phyloP scores from a whole-genome alignment of 1,140 invertebrate species.

The Gerris buenoi region DNA sequence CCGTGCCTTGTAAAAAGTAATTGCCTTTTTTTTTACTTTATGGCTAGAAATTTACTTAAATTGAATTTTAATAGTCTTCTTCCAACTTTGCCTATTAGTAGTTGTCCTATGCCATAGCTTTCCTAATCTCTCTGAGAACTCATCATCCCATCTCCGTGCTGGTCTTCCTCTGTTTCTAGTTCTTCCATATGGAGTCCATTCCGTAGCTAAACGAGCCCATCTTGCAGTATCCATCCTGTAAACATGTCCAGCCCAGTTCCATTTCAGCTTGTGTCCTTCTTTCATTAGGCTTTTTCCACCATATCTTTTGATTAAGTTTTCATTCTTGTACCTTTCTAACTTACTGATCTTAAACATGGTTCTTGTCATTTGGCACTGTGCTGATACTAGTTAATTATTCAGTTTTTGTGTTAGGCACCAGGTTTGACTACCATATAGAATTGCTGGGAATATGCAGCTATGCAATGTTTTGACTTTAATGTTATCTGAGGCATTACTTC shows the following conservation, averaged over 20 bases:
- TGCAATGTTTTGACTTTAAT: conserved; percentile 2
- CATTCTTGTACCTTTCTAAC: conserved; percentile 6
- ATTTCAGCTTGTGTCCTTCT: conserved; percentile 5
- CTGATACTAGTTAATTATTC: conserved; percentile 3
- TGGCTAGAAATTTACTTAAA: neutral
- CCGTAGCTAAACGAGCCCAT: conserved; percentile 7
- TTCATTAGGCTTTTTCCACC: conserved; percentile 2
- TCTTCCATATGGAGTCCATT: neutral
- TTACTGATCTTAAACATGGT: neutral
- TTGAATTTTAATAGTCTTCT: neutral
- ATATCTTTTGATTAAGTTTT: neutral
- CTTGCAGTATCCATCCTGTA: conserved; percentile 5
- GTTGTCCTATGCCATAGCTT: neutral
- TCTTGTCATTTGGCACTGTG: conserved; percentile 9
- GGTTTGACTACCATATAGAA: conserved; percentile 14
- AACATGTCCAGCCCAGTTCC: conserved; percentile 16
- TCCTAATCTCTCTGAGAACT: conserved; percentile 3
- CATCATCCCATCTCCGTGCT: conserved; percentile 9
- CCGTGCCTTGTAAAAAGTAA: neutral
- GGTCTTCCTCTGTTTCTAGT: conserved; percentile 13
- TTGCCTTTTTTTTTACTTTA: neutral
- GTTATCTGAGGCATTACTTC: conserved; percentile 1
- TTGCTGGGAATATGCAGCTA: conserved; percentile 6
- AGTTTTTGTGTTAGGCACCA: conserved; percentile 9
- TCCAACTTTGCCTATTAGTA: neutral